Percentiles rank a stretch among this genome's conserved stretches.
Evolutionary conservation across 2,888 invertebrate species (phyloP).

Genomic region (Drosophila mettleri): DNA sequence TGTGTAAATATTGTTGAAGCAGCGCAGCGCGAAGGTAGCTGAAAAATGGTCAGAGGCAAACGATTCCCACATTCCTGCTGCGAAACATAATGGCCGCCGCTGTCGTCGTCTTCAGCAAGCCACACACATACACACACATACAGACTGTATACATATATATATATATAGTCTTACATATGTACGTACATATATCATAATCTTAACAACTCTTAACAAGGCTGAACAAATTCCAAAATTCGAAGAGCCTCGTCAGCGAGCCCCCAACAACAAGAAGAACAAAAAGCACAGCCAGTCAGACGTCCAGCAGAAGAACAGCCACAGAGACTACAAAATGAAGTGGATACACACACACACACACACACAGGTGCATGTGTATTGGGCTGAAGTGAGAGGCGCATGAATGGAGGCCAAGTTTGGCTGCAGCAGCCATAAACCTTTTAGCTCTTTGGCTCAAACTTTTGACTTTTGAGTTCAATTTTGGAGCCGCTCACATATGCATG

Average conservation of each 20-base stretch:
- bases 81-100: slow-evolving; percentile 82
- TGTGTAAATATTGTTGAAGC: slow-evolving; percentile 46
- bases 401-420: slow-evolving; percentile 45
- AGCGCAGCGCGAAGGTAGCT: slow-evolving; percentile 44
- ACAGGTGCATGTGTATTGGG: not conserved
- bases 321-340: slow-evolving; percentile 76
- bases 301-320: slow-evolving; percentile 53
- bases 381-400: slow-evolving; percentile 28
- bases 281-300: slow-evolving; percentile 72
- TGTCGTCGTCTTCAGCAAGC: slow-evolving; percentile 58
- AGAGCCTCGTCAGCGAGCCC: slow-evolving; percentile 53
- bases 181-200: slow-evolving; percentile 83
- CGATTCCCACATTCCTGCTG: slow-evolving; percentile 84
- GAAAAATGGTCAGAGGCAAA: slow-evolving; percentile 73
- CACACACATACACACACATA: slow-evolving; percentile 28
- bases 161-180: slow-evolving; percentile 20
- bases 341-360: slow-evolving; percentile 34
- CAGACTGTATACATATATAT: not conserved
- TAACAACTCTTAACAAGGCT: slow-evolving; percentile 84
- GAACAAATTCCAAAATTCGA: slow-evolving; percentile 82
- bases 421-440: slow-evolving; percentile 52
- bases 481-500: slow-evolving; percentile 20
- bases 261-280: slow-evolving; percentile 12
- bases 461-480: slow-evolving; percentile 16
- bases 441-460: slow-evolving; percentile 23